A percentile compares a stretch with the other conserved stretches of the same genome.
Conservation (phyloP, 2,797 vertebrate species). For the Rhadinocentrus ornatus region DNA sequence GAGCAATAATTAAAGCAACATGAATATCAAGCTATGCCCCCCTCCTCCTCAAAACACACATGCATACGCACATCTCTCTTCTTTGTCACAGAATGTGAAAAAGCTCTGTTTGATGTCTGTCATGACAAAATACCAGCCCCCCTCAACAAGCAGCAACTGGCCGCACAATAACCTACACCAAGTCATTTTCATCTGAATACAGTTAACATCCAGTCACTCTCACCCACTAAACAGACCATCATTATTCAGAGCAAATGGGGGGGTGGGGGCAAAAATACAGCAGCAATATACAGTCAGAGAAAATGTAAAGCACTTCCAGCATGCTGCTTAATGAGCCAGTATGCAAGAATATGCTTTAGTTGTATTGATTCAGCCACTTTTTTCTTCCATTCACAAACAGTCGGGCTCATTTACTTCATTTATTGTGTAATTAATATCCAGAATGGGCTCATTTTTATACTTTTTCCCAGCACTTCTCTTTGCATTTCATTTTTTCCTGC, state of each 20-base stretch:
- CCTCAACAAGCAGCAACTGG: slow-evolving; percentile 46
- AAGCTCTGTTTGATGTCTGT: slow-evolving; percentile 65
- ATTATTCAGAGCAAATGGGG: slow-evolving; percentile 31
- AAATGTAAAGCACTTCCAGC: slow-evolving; percentile 34
- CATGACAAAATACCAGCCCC: slow-evolving; percentile 51
- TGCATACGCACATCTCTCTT: slow-evolving; percentile 10
- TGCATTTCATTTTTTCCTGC: slow-evolving; percentile 32
- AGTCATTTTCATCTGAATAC: slow-evolving; percentile 38
- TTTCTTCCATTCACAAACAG: slow-evolving; percentile 46
- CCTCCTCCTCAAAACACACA: background rate
- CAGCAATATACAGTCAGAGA: slow-evolving; percentile 40
- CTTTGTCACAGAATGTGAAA: slow-evolving; percentile 55
- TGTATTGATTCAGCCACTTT: slow-evolving; percentile 47
- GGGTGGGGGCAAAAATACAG: slow-evolving; percentile 53
- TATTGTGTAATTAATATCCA: slow-evolving; percentile 64
- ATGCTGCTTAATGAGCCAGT: slow-evolving; percentile 55
- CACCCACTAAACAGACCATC: slow-evolving; percentile 46
- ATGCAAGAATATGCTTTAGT: slow-evolving; percentile 38
- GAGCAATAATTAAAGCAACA: slow-evolving; percentile 73
- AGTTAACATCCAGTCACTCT: slow-evolving; percentile 36
- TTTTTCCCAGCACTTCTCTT: background rate
- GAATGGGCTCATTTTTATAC: slow-evolving; percentile 20
- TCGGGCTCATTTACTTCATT: slow-evolving; percentile 58
- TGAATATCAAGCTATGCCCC: slow-evolving; percentile 49
- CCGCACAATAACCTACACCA: slow-evolving; percentile 35